A percentile compares a stretch with the other conserved stretches of the same genome.
These are phyloP conservation scores for Paedocypris sp. DNA, from an alignment of 2,113 vertebrate genomes.

Conservation along the genomic window DNA sequence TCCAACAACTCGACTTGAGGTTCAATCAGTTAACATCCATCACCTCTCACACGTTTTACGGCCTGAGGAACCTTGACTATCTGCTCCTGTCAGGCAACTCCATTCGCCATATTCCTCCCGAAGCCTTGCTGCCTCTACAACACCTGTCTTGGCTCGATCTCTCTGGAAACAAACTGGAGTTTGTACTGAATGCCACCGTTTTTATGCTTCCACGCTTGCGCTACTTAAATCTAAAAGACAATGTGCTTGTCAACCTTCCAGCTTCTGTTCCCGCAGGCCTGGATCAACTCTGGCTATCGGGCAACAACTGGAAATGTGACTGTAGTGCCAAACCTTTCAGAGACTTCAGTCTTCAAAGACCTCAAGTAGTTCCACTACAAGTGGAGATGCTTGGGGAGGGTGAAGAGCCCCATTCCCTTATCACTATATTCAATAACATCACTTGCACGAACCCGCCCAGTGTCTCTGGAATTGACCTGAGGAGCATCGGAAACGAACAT, in stretches of 20 bases:
- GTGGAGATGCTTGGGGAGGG: slow-evolving; percentile 70
- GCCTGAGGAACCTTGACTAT: slow-evolving; percentile 79
- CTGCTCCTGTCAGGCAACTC: slow-evolving; percentile 77
- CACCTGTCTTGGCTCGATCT: slow-evolving; percentile 71
- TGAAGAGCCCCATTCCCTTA: slow-evolving; percentile 64
- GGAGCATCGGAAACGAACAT: slow-evolving; percentile 61
- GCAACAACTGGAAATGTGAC: slow-evolving; percentile 82
- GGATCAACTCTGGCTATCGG: slow-evolving; percentile 81
- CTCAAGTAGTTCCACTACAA: slow-evolving; percentile 64
- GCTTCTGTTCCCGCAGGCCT: slow-evolving; percentile 55
- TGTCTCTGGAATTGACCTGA: slow-evolving; percentile 70
- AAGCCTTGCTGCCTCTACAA: slow-evolving; percentile 56
- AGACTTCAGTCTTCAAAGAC: slow-evolving; percentile 67
- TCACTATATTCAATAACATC: slow-evolving; percentile 82
- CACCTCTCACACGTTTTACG: slow-evolving; percentile 60
- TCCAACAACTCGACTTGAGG: slow-evolving; percentile 80
- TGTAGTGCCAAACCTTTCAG: slow-evolving; percentile 68
- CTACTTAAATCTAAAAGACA: slow-evolving; percentile 75
- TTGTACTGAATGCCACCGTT: slow-evolving; percentile 55
- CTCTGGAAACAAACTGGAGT: slow-evolving; percentile 64
- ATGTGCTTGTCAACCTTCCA: slow-evolving; percentile 63
- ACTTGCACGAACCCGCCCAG: slow-evolving; percentile 70
- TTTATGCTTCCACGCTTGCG: slow-evolving; percentile 62
- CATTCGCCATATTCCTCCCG: slow-evolving; percentile 56
- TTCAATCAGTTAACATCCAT: slow-evolving; percentile 72